A percentile compares a stretch with the other conserved stretches of the same genome.
Conservation (phyloP, 2,888 invertebrate genomes). For the Drosophila merina region DNA sequence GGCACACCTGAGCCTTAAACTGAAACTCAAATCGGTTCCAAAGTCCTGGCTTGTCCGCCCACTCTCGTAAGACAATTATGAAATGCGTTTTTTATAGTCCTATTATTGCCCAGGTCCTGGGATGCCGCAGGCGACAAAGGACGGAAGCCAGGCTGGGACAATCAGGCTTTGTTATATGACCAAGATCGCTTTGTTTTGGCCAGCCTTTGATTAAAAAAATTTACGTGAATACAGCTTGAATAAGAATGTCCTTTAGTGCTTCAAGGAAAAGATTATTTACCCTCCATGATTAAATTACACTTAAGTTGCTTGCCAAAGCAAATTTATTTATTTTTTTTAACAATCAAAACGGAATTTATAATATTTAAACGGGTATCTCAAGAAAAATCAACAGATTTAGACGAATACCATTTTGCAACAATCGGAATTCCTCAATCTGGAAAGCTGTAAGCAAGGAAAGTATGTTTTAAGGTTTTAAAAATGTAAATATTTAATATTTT, state of each 20-base stretch:
- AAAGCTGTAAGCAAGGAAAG: background rate
- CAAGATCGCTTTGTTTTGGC: slow-evolving; percentile 36
- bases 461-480: background rate
- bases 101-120: slow-evolving; percentile 51
- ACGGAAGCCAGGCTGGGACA: slow-evolving; percentile 10
- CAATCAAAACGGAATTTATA: background rate
- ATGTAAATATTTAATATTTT: background rate
- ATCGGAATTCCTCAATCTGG: background rate
- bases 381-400: background rate
- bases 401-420: background rate
- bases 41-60: slow-evolving; percentile 45
- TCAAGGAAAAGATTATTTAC: slow-evolving; percentile 1
- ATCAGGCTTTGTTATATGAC: slow-evolving; percentile 42
- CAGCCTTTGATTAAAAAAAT: slow-evolving; percentile 37
- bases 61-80: slow-evolving; percentile 72
- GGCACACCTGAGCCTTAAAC: slow-evolving; percentile 6
- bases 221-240: slow-evolving; percentile 8
- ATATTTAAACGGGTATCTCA: background rate
- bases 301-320: background rate
- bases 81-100: slow-evolving; percentile 73
- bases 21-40: slow-evolving; percentile 20
- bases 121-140: slow-evolving; percentile 6
- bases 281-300: slow-evolving; percentile 5
- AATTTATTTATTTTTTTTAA: background rate
- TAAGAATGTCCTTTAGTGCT: slow-evolving; percentile 19